Conservation (phyloP, 1,140 invertebrate species). For the Drosophila ercepeae region DNA sequence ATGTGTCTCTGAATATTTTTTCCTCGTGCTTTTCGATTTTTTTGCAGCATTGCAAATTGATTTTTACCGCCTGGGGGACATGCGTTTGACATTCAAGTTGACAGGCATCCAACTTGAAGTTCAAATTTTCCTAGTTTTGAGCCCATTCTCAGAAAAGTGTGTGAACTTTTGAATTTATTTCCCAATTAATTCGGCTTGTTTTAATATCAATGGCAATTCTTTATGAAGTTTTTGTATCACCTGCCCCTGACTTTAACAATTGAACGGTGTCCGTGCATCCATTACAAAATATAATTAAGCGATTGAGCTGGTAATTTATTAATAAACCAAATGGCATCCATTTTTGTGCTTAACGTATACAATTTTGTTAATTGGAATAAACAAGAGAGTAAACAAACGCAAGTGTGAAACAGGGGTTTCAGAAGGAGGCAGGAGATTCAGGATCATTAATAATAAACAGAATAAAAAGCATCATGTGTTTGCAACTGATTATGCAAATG, state of each 20-base stretch:
- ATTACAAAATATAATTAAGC: constrained; percentile 31
- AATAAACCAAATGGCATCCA: constrained; percentile 62
- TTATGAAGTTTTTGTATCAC: no score
- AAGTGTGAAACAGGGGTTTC: constrained; percentile 20
- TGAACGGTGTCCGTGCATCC: background rate
- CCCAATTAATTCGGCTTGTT: no score
- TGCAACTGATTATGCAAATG: constrained; percentile 37
- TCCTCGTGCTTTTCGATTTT: constrained; percentile 3
- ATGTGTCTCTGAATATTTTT: constrained; percentile 67
- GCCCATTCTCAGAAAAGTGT: background rate
- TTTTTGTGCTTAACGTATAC: constrained; percentile 61
- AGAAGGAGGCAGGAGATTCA: background rate
- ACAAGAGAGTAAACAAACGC: constrained; percentile 26
- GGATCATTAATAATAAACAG: constrained; percentile 27
- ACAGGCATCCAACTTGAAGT: constrained; percentile 17
- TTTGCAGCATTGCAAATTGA: constrained; percentile 63
- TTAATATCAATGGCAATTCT: no score
- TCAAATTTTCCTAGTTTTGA: constrained; percentile 16
- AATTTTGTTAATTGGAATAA: constrained; percentile 34
- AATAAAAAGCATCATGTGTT: constrained; percentile 32
- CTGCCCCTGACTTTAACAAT: no score
- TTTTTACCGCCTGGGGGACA: constrained; percentile 63
- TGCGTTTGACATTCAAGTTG: constrained; percentile 53
- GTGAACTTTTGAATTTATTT: background rate
- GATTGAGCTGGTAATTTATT: constrained; percentile 41